Evolutionary conservation across 2,888 invertebrate species (phyloP).

Genomic region (Sussaba pulchella): DNA sequence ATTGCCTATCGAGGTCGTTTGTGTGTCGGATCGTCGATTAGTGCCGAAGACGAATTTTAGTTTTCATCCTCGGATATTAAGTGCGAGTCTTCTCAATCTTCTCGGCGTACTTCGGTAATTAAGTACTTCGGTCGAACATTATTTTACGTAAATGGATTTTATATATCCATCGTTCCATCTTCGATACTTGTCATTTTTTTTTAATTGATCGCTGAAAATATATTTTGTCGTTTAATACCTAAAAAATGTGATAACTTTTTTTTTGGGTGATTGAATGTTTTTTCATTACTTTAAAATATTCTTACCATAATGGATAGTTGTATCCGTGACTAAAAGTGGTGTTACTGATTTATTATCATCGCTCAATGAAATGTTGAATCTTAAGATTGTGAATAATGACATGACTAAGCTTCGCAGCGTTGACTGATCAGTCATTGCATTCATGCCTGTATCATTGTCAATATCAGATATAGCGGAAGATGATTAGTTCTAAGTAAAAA

Average conservation of each 20-base stretch:
- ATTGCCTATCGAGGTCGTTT: conserved; percentile 78
- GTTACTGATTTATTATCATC: no score
- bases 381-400: conserved; percentile 18
- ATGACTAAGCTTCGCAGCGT: neutral
- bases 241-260: neutral
- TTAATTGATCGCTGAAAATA: neutral
- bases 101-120: neutral
- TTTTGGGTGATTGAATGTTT: neutral
- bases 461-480: neutral
- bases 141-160: neutral
- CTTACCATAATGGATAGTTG: no score
- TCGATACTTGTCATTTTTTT: no score
- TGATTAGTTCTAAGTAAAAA: conserved; percentile 16
- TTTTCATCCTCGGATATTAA: conserved; percentile 25
- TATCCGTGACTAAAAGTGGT: neutral
- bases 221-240: neutral
- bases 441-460: neutral
- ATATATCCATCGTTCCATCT: no score
- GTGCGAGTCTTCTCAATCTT: conserved; percentile 11
- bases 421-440: conserved; percentile 19
- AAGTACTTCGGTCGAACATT: conserved; percentile 3
- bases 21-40: conserved; percentile 76
- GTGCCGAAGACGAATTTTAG: conserved; percentile 31
- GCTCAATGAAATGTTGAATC: conserved; percentile 3
- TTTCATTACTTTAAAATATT: neutral